Conservation (phyloP, 2,888 invertebrate species). For the Pilophorus perplexus region DNA sequence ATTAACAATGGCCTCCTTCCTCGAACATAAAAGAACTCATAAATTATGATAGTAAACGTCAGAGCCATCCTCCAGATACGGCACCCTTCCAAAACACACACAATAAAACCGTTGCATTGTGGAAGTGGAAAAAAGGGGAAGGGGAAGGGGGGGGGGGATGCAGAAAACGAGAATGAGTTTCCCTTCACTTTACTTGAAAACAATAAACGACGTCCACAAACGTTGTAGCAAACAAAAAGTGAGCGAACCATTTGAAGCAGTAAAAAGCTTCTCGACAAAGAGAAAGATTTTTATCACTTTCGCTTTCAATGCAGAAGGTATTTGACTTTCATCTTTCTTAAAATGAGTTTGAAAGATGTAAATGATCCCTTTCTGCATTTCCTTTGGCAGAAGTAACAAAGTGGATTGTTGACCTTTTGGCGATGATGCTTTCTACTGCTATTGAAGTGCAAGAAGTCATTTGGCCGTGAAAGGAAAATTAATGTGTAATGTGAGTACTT, state of each 20-base stretch:
- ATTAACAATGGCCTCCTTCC: conserved; percentile 33
- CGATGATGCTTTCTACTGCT: too few relatives aligned
- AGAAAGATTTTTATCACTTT: too few relatives aligned
- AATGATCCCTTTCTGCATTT: too few relatives aligned
- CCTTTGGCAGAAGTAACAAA: too few relatives aligned
- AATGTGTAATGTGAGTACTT: too few relatives aligned
- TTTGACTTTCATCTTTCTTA: too few relatives aligned
- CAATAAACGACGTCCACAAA: conserved; percentile 27
- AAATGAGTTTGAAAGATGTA: too few relatives aligned
- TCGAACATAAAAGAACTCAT: conserved; percentile 33
- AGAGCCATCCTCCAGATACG: conserved; percentile 31
- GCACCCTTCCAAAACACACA: conserved; percentile 35
- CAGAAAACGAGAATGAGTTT: conserved; percentile 26
- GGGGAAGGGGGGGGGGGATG: neutral
- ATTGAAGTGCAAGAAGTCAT: too few relatives aligned
- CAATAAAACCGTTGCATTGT: conserved; percentile 24
- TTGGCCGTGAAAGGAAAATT: too few relatives aligned
- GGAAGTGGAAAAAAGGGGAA: neutral
- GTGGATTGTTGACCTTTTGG: too few relatives aligned
- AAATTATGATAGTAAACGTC: conserved; percentile 45
- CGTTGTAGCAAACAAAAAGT: conserved; percentile 20
- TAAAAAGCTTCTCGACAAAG: neutral
- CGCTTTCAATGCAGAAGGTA: too few relatives aligned
- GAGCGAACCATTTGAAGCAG: conserved; percentile 1
- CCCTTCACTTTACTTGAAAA: conserved; percentile 30